Evolutionary conservation across 2,888 invertebrate genomes (phyloP).

Genomic region (Epistrophe eligans): DNA sequence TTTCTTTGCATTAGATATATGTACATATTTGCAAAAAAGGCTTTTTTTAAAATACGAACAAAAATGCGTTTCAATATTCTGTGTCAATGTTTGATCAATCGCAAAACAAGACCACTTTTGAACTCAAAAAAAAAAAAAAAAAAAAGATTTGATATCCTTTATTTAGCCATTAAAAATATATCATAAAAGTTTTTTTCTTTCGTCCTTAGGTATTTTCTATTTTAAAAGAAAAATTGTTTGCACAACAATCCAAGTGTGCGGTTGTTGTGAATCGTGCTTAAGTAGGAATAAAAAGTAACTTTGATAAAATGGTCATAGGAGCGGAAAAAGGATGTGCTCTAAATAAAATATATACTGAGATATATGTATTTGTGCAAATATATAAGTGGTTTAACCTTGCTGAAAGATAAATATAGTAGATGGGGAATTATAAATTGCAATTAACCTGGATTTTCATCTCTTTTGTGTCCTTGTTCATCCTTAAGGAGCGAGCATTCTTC

Average conservation of each 20-base stretch:
- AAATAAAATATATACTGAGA: constrained; percentile 12
- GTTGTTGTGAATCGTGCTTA: constrained; percentile 62
- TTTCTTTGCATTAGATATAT: too few relatives aligned
- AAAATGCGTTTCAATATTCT: constrained; percentile 52
- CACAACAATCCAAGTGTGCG: constrained; percentile 24
- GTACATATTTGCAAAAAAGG: constrained; percentile 36
- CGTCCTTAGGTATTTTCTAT: not conserved
- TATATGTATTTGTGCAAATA: constrained; percentile 11
- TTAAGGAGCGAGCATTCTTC: constrained; percentile 31
- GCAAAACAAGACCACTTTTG: constrained; percentile 33
- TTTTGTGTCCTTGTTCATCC: constrained; percentile 29
- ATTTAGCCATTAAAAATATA: constrained; percentile 70
- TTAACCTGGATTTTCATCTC: constrained; percentile 65
- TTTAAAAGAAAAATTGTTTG: constrained; percentile 39
- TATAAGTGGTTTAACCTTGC: constrained; percentile 48
- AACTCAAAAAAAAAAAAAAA: constrained; percentile 30
- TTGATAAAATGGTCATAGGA: constrained; percentile 48
- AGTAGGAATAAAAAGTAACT: constrained; percentile 63
- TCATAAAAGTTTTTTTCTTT: constrained; percentile 19
- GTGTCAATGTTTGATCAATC: constrained; percentile 69
- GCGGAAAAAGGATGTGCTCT: constrained; percentile 50
- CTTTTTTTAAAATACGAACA: constrained; percentile 2
- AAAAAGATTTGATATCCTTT: constrained; percentile 27
- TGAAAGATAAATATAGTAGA: not conserved
- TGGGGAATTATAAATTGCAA: constrained; percentile 42